These are phyloP conservation scores for Sepioteuthis lessoniana DNA, from an alignment of 2,888 invertebrate genomes.

Conservation along the genomic window DNA sequence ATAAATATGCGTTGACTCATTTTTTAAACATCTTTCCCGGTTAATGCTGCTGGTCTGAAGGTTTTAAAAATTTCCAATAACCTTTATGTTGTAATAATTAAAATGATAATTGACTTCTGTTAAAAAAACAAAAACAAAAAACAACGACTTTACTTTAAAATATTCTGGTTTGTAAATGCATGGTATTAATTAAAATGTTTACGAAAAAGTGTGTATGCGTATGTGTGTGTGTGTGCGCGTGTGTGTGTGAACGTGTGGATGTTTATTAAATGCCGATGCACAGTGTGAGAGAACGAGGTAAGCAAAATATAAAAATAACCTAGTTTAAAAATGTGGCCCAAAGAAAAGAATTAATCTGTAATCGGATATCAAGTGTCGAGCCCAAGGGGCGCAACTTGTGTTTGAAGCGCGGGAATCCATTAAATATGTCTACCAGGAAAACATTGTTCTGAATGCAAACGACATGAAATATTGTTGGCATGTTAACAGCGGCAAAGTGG, in stretches of 20 bases:
- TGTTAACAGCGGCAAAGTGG: not conserved
- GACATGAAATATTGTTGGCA: not conserved
- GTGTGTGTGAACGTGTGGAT: not conserved
- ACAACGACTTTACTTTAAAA: too few relatives aligned
- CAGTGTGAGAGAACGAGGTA: not conserved
- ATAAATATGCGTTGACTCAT: too few relatives aligned
- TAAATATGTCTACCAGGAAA: constrained; percentile 33
- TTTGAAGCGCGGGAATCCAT: not conserved
- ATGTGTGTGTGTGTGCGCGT: not conserved
- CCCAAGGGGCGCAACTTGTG: constrained; percentile 2
- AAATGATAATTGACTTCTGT: too few relatives aligned
- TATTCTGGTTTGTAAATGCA: too few relatives aligned
- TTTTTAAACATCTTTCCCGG: too few relatives aligned
- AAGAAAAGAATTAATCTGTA: not conserved
- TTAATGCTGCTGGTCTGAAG: too few relatives aligned
- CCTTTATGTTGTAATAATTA: too few relatives aligned
- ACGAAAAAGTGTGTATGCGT: too few relatives aligned
- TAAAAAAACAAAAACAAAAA: too few relatives aligned
- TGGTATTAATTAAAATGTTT: not conserved
- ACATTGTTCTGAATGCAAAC: constrained; percentile 2
- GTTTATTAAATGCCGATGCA: not conserved
- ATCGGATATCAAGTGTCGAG: not conserved
- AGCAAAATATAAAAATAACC: not conserved
- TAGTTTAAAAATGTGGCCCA: not conserved
- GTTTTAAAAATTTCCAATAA: too few relatives aligned